A percentile compares a stretch with the other conserved stretches of the same genome.
Evolutionary conservation across 1,140 invertebrate species (phyloP).

Genomic region (Drosophila malerkotliana): DNA sequence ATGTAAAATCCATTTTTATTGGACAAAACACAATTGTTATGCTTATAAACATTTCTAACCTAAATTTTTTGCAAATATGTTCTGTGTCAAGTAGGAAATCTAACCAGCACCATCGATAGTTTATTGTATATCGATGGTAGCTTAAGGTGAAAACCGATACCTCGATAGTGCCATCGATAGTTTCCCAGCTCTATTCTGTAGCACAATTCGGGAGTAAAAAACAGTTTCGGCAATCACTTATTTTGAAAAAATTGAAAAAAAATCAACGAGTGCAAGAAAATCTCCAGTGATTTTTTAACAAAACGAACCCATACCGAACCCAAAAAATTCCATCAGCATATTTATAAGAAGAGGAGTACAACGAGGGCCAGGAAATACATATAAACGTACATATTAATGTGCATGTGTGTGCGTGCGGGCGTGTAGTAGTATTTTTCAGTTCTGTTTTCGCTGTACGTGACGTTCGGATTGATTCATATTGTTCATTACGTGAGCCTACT

Average conservation of each 20-base stretch:
- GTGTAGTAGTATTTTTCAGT: constrained; percentile 47
- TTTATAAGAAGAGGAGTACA: constrained; percentile 4
- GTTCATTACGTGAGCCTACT: constrained; percentile 67
- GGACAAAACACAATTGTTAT: too few species aligned
- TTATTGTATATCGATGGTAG: too few species aligned
- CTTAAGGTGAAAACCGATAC: too few species aligned
- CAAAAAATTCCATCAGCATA: not conserved
- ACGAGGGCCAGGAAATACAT: constrained; percentile 9
- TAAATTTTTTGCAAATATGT: too few species aligned
- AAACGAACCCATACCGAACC: not conserved
- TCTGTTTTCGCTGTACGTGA: constrained; percentile 52
- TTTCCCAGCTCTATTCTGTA: not conserved
- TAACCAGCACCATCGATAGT: too few species aligned
- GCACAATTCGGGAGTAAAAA: constrained; percentile 23
- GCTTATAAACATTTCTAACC: too few species aligned
- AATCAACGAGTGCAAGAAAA: constrained; percentile 25
- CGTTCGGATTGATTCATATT: constrained; percentile 71
- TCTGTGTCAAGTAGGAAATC: too few species aligned
- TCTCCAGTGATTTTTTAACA: constrained; percentile 28
- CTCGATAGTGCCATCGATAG: too few species aligned
- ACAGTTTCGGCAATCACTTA: constrained; percentile 31
- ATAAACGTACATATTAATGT: constrained; percentile 7
- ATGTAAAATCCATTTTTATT: too few species aligned
- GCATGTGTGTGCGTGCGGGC: constrained; percentile 48
- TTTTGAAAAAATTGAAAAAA: not conserved